phyloP scores from a whole-genome alignment of 2,113 vertebrate genomes.

The Trichechus manatus region DNA sequence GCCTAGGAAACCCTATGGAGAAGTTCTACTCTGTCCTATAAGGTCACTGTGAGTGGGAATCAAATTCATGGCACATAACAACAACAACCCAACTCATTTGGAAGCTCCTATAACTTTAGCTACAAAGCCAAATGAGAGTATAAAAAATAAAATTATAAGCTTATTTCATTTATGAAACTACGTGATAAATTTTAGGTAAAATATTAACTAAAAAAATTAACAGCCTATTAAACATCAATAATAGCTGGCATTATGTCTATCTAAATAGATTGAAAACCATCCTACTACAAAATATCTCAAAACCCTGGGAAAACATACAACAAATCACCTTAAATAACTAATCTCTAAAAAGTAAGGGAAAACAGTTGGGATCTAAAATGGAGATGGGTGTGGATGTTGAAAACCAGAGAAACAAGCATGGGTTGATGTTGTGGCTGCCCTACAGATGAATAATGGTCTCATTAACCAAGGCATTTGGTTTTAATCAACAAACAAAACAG shows the following conservation, averaged over 20 bases:
- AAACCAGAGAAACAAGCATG: background rate
- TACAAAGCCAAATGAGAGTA: constrained; percentile 18
- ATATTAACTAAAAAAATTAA: constrained; percentile 42
- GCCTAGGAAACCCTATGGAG: background rate
- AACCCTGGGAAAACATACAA: background rate
- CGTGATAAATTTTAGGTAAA: constrained; percentile 53
- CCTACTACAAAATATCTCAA: background rate
- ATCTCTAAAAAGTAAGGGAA: background rate
- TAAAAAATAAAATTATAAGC: constrained; percentile 19
- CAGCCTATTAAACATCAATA: background rate
- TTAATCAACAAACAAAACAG: background rate
- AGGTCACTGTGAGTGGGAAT: background rate
- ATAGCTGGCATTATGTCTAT: background rate
- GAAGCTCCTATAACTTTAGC: background rate
- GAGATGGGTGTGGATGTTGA: background rate
- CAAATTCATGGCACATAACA: background rate
- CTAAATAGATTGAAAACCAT: constrained; percentile 25
- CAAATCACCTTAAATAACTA: background rate
- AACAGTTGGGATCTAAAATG: background rate
- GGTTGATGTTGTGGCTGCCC: background rate
- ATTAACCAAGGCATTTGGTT: background rate
- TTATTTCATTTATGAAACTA: background rate
- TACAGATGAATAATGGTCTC: background rate
- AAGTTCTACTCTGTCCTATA: background rate
- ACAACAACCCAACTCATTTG: background rate